Percentiles rank a stretch among this genome's conserved stretches.
phyloP scores from a whole-genome alignment of 1,140 invertebrate species.

The Andricus grossulariae region DNA sequence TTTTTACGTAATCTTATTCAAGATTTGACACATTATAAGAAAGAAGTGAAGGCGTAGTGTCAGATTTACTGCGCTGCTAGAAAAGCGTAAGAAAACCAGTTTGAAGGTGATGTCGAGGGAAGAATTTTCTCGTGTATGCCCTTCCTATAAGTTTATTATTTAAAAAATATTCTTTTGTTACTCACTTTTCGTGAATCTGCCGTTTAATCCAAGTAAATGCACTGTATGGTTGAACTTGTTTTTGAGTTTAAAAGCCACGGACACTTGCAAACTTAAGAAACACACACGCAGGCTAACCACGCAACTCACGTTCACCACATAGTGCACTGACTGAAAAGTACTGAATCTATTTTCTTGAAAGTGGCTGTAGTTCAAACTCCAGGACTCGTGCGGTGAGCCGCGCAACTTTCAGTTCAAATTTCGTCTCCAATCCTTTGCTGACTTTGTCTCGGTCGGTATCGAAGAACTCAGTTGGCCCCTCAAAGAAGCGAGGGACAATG shows the following conservation, averaged over 20 bases:
- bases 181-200: conserved; percentile 1
- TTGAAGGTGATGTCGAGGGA: neutral
- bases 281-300: neutral
- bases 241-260: conserved; percentile 27
- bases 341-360: neutral
- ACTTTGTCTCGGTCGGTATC: neutral
- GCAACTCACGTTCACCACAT: neutral
- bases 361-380: neutral
- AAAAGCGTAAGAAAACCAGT: conserved; percentile 19
- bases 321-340: conserved; percentile 17
- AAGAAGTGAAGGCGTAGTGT: neutral
- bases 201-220: conserved; percentile 4
- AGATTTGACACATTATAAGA: neutral
- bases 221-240: conserved; percentile 3
- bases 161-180: neutral
- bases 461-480: no score
- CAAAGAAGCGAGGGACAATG: no score
- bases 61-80: conserved; percentile 23
- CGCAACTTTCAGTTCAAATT: conserved; percentile 8
- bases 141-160: neutral
- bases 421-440: neutral
- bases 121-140: neutral
- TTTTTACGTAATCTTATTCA: neutral
- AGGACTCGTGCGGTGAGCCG: neutral
- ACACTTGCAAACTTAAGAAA: neutral